Evolutionary conservation across 2,888 invertebrate genomes (phyloP), one percentile per base, ranked within the genome.

Genomic region (Catonia carolina): DNA sequence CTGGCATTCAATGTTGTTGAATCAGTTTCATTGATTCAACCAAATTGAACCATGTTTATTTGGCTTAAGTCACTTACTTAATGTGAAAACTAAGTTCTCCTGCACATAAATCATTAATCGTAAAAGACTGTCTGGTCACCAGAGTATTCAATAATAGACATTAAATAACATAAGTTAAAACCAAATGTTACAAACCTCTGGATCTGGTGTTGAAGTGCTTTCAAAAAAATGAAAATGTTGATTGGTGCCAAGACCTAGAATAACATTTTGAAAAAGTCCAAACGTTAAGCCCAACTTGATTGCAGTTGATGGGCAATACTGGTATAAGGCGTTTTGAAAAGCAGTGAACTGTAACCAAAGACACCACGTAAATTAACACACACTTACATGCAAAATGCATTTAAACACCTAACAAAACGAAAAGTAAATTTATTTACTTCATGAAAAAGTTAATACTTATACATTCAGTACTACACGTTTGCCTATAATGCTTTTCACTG

Each of bases 231-330:
- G 63, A 18, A 62, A 56, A 66, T 80, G 80, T 31, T 73, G 68
- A 1, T 71, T 67, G 2, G 75, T 75, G 2, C 80, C 81, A 54
- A 77, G 67, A 15, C 72, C 68, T 56, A 73, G 62, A 20, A 79
- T 56, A 1, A 73, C 71, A 39, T 69, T 71, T 45, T 74, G 75
- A 62, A 78, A 77, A 73, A 79, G 75, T 63, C 73, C 72, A 51
- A 70, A 71, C 6, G 68, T 64, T 1, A 77, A 59, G 35, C 70
- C 70, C 15, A 64, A 59, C 65, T 74, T 72, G 35, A 75, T 59
- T 8, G 70, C 66, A 18, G 72, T 35, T 1, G 74, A 73, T 2
- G 70, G 68, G 58, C 74, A 71, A 53, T 72, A 71, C 14, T 67
- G 66, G 42, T 72, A 71, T 31, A 73, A 42, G 12, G 66, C 61